Conservation (phyloP, 2,888 invertebrate genomes). For the Apotomis betuletana region DNA sequence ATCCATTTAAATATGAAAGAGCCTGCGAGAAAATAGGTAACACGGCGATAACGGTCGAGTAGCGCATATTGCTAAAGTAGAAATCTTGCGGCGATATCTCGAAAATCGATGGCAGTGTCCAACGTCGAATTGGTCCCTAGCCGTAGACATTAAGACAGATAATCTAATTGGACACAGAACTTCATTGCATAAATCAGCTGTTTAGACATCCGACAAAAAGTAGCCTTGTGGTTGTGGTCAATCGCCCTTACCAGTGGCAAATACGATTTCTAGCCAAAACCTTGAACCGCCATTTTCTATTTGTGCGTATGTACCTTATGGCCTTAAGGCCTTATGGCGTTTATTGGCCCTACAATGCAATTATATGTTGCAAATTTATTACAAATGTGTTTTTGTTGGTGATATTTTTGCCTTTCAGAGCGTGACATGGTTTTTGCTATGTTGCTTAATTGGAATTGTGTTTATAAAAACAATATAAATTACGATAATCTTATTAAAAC, state of each 20-base stretch:
- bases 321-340: slow-evolving; percentile 47
- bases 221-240: slow-evolving; percentile 74
- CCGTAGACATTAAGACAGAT: neutral
- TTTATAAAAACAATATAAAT: neutral
- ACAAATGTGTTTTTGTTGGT: slow-evolving; percentile 29
- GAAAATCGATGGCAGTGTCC: too few relatives aligned
- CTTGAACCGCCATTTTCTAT: slow-evolving; percentile 68
- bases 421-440: slow-evolving; percentile 22
- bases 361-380: slow-evolving; percentile 41
- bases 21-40: too few relatives aligned
- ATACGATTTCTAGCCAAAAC: slow-evolving; percentile 70
- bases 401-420: slow-evolving; percentile 23
- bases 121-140: too few relatives aligned
- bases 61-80: too few relatives aligned
- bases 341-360: slow-evolving; percentile 47
- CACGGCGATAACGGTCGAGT: too few relatives aligned
- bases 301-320: slow-evolving; percentile 48
- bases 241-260: slow-evolving; percentile 66
- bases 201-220: slow-evolving; percentile 72
- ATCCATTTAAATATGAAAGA: too few relatives aligned
- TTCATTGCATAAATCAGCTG: slow-evolving; percentile 50
- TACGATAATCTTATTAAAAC: too few relatives aligned
- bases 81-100: too few relatives aligned
- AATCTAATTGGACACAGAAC: neutral
- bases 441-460: neutral